Conservation (phyloP, 2,888 invertebrate genomes). For the Folsomia candida region DNA sequence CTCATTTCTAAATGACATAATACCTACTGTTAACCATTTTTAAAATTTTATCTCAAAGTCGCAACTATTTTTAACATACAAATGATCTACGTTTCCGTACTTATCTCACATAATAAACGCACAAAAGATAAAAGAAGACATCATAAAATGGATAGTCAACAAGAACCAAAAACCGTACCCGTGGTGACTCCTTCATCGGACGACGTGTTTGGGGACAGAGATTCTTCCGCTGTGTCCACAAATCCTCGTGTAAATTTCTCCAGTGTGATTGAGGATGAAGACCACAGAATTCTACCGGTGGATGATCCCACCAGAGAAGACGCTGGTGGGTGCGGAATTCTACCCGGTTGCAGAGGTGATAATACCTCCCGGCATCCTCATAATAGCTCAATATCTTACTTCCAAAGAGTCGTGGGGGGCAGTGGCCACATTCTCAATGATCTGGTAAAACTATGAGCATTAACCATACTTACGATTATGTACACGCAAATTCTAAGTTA, state of each 20-base stretch:
- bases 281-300: not conserved
- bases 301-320: not conserved
- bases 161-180: not conserved
- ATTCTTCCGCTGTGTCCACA: not conserved
- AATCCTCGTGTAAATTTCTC: not conserved
- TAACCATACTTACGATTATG: too few relatives aligned
- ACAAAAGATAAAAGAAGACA: not conserved
- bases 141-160: not conserved
- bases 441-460: too few relatives aligned
- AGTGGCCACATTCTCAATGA: slow-evolving; percentile 74
- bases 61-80: not conserved
- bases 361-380: not conserved
- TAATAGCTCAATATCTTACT: not conserved
- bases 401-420: slow-evolving; percentile 24
- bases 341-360: not conserved
- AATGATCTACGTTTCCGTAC: not conserved
- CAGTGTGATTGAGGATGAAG: not conserved
- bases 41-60: too few relatives aligned
- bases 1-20: too few relatives aligned
- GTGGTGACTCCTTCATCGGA: too few relatives aligned
- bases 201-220: too few relatives aligned
- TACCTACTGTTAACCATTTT: too few relatives aligned
- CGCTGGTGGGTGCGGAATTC: not conserved
- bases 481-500: too few relatives aligned
- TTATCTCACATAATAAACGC: not conserved